phyloP scores from a whole-genome alignment of 2,888 invertebrate genomes.

The Ariolimax columbianus region DNA sequence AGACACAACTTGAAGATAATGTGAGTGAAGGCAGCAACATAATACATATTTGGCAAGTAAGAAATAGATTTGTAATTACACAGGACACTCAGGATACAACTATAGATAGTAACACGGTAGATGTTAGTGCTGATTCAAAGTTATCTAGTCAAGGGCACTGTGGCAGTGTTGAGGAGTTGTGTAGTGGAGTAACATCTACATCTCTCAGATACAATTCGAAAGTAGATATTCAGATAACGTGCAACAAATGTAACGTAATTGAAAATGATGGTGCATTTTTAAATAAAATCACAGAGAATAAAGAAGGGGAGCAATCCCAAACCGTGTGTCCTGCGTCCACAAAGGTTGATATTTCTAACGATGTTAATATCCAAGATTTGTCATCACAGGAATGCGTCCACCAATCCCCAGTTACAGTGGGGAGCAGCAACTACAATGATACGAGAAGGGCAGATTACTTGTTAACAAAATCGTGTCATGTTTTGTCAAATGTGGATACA shows the following conservation, averaged over 20 bases:
- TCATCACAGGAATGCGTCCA: neutral
- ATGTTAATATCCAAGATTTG: neutral
- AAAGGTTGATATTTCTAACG: too few species aligned
- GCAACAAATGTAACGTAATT: neutral
- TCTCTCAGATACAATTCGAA: neutral
- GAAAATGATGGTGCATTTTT: neutral
- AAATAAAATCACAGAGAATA: neutral
- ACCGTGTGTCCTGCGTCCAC: too few species aligned
- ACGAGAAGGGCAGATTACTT: neutral
- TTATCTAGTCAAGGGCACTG: neutral
- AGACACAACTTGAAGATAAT: slow-evolving; percentile 41
- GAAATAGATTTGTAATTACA: slow-evolving; percentile 17
- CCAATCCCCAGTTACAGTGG: neutral
- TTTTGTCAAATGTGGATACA: neutral
- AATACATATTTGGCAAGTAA: slow-evolving; percentile 39
- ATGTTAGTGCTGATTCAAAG: neutral
- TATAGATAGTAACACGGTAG: neutral
- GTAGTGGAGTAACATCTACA: neutral
- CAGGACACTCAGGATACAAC: slow-evolving; percentile 32
- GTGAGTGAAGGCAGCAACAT: slow-evolving; percentile 14
- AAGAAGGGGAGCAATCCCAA: neutral
- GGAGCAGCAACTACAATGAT: neutral
- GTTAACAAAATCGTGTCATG: neutral
- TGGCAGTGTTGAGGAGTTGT: neutral
- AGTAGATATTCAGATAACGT: neutral